phyloP scores from a whole-genome alignment of 2,888 invertebrate genomes.

The Epinotia brunnichana region DNA sequence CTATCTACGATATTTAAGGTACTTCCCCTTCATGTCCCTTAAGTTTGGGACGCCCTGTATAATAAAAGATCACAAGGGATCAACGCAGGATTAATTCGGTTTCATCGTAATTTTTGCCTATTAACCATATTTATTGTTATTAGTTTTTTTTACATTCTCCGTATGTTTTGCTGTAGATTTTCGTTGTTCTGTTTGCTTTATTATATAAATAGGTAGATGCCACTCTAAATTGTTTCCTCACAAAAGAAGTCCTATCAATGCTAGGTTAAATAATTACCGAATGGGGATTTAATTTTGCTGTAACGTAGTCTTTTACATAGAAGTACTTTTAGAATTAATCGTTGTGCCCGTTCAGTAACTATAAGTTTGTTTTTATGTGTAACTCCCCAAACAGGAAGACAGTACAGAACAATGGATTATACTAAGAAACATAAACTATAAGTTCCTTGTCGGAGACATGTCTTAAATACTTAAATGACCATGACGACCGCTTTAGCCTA shows the following conservation, averaged over 20 bases:
- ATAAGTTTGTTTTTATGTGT: slow-evolving; percentile 6
- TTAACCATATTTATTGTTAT: no score
- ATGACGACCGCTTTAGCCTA: no score
- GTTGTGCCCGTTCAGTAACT: neutral
- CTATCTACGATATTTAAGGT: no score
- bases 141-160: neutral
- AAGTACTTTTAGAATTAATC: slow-evolving; percentile 2
- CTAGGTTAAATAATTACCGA: neutral
- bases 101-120: no score
- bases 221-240: no score
- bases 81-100: no score
- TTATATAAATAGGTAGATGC: neutral
- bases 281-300: slow-evolving; percentile 4
- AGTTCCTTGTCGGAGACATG: neutral
- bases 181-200: neutral
- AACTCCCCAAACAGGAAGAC: neutral
- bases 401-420: slow-evolving; percentile 8
- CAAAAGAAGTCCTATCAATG: neutral
- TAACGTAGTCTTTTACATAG: neutral
- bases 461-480: slow-evolving; percentile 7
- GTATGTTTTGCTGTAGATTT: neutral
- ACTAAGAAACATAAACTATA: neutral
- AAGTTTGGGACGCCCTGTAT: no score
- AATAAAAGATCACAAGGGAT: no score
- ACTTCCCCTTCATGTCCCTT: no score